Percentiles rank a stretch among this genome's conserved stretches.
Conservation (phyloP, 2,797 vertebrate species). For the Carapus acus region DNA sequence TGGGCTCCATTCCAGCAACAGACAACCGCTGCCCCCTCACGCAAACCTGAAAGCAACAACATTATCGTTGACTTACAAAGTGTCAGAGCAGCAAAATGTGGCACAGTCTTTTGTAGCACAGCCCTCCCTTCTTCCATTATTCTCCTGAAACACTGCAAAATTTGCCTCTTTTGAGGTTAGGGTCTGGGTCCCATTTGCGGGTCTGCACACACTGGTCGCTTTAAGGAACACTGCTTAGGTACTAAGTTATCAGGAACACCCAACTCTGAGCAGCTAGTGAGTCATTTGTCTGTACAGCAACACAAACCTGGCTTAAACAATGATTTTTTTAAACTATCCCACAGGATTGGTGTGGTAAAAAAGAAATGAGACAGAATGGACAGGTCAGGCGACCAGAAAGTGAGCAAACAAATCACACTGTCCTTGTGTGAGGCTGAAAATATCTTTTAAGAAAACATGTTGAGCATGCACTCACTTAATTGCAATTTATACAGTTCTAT, state of each 20-base stretch:
- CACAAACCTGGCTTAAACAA: constrained; percentile 24
- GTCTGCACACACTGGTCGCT: neutral
- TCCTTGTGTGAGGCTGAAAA: constrained; percentile 51
- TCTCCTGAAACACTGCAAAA: constrained; percentile 13
- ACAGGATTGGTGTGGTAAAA: constrained; percentile 25
- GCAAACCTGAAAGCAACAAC: constrained; percentile 30
- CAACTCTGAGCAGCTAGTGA: constrained; percentile 57
- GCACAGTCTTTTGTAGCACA: constrained; percentile 9
- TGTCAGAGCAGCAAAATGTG: constrained; percentile 20
- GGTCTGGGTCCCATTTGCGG: constrained; percentile 24
- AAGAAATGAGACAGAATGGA: constrained; percentile 12
- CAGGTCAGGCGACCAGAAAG: constrained; percentile 4
- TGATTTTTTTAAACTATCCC: constrained; percentile 15
- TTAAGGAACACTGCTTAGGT: constrained; percentile 43
- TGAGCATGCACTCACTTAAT: constrained; percentile 71
- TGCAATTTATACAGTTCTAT: constrained; percentile 70
- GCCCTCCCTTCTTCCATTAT: constrained; percentile 20
- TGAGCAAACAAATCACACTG: constrained; percentile 32
- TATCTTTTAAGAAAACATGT: constrained; percentile 65
- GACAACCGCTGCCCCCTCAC: neutral
- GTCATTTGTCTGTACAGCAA: constrained; percentile 67
- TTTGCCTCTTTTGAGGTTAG: constrained; percentile 5
- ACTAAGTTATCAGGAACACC: constrained; percentile 58
- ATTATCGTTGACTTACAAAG: constrained; percentile 26
- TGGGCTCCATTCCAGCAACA: constrained; percentile 4